A percentile compares a stretch with the other conserved stretches of the same genome.
phyloP scores from a whole-genome alignment of 2,888 invertebrate genomes.

The Slavum lentiscoides region DNA sequence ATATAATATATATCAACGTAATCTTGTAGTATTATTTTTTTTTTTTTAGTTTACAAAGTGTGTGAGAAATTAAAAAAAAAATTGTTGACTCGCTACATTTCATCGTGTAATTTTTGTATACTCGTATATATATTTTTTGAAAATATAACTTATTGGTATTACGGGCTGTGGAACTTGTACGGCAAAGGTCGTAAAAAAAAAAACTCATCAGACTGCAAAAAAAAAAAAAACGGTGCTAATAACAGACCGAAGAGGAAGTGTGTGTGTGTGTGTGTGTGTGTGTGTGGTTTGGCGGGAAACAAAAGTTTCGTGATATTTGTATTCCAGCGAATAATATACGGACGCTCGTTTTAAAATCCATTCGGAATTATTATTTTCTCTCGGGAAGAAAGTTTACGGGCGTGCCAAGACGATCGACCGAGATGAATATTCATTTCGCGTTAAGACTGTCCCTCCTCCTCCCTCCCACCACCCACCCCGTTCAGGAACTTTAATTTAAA shows the following conservation, averaged over 20 bases:
- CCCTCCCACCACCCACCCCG: too few species aligned
- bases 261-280: neutral
- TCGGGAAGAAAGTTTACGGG: slow-evolving; percentile 46
- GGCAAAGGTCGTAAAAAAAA: slow-evolving; percentile 33
- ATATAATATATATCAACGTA: slow-evolving; percentile 14
- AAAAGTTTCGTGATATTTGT: slow-evolving; percentile 52
- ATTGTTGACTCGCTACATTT: neutral
- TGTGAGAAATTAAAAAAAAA: neutral
- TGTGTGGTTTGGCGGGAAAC: slow-evolving; percentile 9
- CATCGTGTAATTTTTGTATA: neutral
- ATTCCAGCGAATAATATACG: slow-evolving; percentile 48
- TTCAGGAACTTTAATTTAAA: slow-evolving; percentile 47
- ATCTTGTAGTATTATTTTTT: neutral
- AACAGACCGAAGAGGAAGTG: slow-evolving; percentile 5
- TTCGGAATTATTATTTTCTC: slow-evolving; percentile 53
- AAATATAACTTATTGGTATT: slow-evolving; percentile 51
- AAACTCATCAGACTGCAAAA: slow-evolving; percentile 50
- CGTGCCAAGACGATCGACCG: slow-evolving; percentile 49
- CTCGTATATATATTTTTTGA: neutral
- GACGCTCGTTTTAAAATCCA: slow-evolving; percentile 51
- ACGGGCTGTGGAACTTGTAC: slow-evolving; percentile 25
- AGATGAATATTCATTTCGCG: slow-evolving; percentile 53
- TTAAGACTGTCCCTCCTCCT: slow-evolving; percentile 14
- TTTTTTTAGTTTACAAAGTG: neutral
- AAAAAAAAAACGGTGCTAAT: slow-evolving; percentile 50